phyloP scores from a whole-genome alignment of 2,797 vertebrate genomes.

The Enteromius anoplus region DNA sequence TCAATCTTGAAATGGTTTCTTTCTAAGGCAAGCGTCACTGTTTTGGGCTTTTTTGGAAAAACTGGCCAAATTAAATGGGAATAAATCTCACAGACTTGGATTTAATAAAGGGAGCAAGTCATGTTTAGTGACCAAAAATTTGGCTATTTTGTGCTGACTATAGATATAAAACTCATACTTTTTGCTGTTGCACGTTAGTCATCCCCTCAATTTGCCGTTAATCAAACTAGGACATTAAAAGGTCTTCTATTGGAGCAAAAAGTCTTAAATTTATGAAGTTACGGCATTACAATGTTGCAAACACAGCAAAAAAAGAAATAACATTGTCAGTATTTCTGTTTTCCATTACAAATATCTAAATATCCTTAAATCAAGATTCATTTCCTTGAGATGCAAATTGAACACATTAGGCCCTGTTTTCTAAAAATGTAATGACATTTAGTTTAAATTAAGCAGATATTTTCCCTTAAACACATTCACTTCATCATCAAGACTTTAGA shows the following conservation, averaged over 20 bases:
- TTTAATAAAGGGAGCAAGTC: background rate
- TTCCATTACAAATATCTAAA: background rate
- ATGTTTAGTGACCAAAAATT: background rate
- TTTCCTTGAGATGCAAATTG: background rate
- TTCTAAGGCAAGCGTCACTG: background rate
- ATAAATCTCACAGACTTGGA: background rate
- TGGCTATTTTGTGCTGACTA: background rate
- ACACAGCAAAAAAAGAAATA: background rate
- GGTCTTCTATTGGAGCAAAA: background rate
- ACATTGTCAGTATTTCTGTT: background rate
- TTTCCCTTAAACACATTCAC: background rate
- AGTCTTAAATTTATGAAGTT: background rate
- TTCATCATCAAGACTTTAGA: background rate
- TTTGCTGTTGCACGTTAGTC: background rate
- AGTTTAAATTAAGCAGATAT: background rate
- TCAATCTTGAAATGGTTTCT: background rate
- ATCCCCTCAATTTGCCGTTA: background rate
- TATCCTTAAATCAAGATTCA: background rate
- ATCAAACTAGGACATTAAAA: background rate
- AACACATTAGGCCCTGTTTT: background rate
- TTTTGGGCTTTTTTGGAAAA: background rate
- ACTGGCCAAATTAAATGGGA: background rate
- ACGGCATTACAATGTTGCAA: background rate
- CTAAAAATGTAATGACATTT: background rate
- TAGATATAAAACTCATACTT: background rate